Percentiles rank a stretch among this genome's conserved stretches.
Conservation (phyloP, 1,140 invertebrate species). For the Aleiodes sp. region DNA sequence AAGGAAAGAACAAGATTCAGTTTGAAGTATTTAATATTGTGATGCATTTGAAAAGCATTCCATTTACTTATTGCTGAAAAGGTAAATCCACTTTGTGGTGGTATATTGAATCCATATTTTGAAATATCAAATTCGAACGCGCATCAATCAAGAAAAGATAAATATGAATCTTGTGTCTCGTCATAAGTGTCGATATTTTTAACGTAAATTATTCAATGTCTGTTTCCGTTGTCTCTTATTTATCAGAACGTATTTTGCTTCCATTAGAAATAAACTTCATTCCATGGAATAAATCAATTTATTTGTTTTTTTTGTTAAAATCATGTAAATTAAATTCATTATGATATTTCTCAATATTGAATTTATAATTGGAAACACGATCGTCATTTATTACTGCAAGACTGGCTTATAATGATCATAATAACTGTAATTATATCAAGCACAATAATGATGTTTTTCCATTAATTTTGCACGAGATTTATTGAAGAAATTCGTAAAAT, state of each 20-base stretch:
- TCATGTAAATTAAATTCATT: not conserved
- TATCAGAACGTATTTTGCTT: not conserved
- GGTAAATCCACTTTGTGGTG: no score
- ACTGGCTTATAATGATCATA: not conserved
- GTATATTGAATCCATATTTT: no score
- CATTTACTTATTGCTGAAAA: not conserved
- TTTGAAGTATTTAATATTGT: not conserved
- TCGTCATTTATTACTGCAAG: not conserved
- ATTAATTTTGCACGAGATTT: not conserved
- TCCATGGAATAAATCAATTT: not conserved
- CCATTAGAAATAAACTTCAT: not conserved
- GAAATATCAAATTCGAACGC: no score
- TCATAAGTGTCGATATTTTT: no score
- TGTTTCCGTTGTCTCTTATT: not conserved
- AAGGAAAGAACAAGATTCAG: not conserved
- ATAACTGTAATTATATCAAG: not conserved
- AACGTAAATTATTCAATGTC: not conserved
- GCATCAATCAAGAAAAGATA: no score
- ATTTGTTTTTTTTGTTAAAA: not conserved
- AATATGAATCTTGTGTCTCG: no score
- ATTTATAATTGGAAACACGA: not conserved
- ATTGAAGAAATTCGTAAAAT: constrained; percentile 26
- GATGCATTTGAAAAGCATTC: constrained; percentile 3
- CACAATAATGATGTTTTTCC: constrained; percentile 6
- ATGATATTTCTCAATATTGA: not conserved